phyloP scores from a whole-genome alignment of 2,888 invertebrate species.

The Euproctis similis region DNA sequence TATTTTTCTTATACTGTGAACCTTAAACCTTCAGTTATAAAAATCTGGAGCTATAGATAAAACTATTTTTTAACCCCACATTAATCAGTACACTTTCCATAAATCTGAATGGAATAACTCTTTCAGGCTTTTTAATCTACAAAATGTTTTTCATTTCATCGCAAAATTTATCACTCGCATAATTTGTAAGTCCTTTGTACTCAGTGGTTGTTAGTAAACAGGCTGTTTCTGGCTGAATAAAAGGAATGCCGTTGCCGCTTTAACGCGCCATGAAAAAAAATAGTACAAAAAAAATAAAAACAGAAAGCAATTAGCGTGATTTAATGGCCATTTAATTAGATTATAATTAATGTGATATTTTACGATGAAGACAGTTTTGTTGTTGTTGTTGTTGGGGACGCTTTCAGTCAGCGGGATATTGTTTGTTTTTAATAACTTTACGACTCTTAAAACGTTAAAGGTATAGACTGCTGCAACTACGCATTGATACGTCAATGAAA shows the following conservation, averaged over 20 bases:
- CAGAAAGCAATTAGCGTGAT: conserved; percentile 72
- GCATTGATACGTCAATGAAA: too few species aligned
- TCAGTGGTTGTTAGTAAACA: conserved; percentile 63
- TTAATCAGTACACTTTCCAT: too few species aligned
- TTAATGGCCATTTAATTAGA: conserved; percentile 71
- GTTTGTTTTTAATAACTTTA: too few species aligned
- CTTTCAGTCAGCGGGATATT: conserved; percentile 9
- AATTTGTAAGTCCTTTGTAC: conserved; percentile 68
- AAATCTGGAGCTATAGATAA: too few species aligned
- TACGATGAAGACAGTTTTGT: conserved; percentile 34
- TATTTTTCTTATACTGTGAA: too few species aligned
- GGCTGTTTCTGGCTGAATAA: conserved; percentile 63
- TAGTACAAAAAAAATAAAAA: conserved; percentile 63
- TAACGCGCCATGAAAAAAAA: conserved; percentile 45
- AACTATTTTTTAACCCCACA: too few species aligned
- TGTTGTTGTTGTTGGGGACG: conserved; percentile 21
- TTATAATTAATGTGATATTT: conserved; percentile 65
- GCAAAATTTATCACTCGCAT: conserved; percentile 63
- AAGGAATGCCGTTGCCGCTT: conserved; percentile 66
- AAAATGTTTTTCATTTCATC: conserved; percentile 24
- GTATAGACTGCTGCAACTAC: too few species aligned
- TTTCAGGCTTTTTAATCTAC: conserved; percentile 17
- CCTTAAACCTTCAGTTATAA: too few species aligned
- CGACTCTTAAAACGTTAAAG: too few species aligned
- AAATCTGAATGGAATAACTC: too few species aligned